Percentiles rank a stretch among this genome's conserved stretches.
Evolutionary conservation across 2,113 vertebrate genomes (phyloP).

Genomic region (Proteles cristata): DNA sequence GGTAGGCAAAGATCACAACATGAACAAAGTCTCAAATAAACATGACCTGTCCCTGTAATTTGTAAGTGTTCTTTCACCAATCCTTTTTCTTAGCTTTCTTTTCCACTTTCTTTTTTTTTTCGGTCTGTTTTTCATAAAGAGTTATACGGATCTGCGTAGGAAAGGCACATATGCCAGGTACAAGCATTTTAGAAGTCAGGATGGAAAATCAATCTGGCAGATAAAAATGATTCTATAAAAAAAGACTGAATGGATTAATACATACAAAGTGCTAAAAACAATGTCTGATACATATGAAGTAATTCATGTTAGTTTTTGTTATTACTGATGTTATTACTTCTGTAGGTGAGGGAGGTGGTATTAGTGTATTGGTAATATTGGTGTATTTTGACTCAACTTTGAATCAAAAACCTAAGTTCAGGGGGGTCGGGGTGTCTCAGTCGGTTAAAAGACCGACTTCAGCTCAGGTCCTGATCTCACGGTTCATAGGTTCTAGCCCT

Average conservation of each 20-base stretch:
- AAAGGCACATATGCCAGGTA: neutral
- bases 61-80: neutral
- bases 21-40: neutral
- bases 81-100: neutral
- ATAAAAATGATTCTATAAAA: neutral
- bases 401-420: neutral
- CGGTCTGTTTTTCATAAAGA: neutral
- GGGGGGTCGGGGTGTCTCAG: too few relatives aligned
- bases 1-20: neutral
- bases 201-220: neutral
- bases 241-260: neutral
- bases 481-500: too few relatives aligned
- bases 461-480: too few relatives aligned
- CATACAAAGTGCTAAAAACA: neutral
- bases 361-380: neutral
- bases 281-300: neutral
- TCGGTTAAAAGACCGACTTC: too few relatives aligned
- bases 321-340: neutral
- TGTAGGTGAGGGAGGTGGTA: neutral
- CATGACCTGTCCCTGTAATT: neutral
- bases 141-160: neutral
- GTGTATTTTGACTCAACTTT: neutral
- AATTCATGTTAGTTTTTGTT: neutral
- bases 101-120: neutral
- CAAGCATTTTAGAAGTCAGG: slow-evolving; percentile 1